These are phyloP conservation scores for Drosophila guanche DNA, from an alignment of 1,140 invertebrate species.

Conservation along the genomic window DNA sequence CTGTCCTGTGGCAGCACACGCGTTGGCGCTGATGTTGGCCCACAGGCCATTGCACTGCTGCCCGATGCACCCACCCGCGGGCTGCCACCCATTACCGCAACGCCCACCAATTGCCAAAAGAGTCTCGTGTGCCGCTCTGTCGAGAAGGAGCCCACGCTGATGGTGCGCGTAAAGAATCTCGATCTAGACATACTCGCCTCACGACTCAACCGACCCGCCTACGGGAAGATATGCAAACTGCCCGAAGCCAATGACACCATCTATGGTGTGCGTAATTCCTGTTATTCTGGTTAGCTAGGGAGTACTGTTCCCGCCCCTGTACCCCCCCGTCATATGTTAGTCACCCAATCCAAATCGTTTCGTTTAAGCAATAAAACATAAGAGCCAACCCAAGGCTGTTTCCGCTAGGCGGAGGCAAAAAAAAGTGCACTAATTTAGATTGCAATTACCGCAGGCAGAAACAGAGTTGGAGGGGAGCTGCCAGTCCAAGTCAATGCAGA, in stretches of 20 bases:
- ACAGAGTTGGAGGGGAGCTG: neutral
- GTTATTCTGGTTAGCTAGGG: constrained; percentile 10
- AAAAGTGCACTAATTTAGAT: constrained; percentile 78
- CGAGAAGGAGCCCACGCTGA: constrained; percentile 65
- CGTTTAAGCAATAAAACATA: constrained; percentile 56
- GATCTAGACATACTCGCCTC: constrained; percentile 53
- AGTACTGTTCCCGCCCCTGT: too few species aligned
- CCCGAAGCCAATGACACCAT: constrained; percentile 70
- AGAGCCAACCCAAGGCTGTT: constrained; percentile 24
- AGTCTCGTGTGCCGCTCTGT: constrained; percentile 34
- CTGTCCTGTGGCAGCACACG: constrained; percentile 57
- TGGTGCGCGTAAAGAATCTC: constrained; percentile 64
- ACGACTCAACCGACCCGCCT: constrained; percentile 48
- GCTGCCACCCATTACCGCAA: neutral
- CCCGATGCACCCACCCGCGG: constrained; percentile 34
- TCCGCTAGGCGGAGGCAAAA: constrained; percentile 26
- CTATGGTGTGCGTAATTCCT: constrained; percentile 62
- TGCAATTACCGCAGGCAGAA: constrained; percentile 58
- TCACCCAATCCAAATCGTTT: constrained; percentile 47
- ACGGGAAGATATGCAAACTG: constrained; percentile 62
- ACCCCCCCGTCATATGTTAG: neutral
- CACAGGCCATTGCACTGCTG: constrained; percentile 38
- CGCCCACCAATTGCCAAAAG: constrained; percentile 37
- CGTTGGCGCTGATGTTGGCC: constrained; percentile 60
- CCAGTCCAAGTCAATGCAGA: too few species aligned